Percentiles rank a stretch among this genome's conserved stretches.
phyloP scores from a whole-genome alignment of 2,113 vertebrate species.

The Vidua macroura region DNA sequence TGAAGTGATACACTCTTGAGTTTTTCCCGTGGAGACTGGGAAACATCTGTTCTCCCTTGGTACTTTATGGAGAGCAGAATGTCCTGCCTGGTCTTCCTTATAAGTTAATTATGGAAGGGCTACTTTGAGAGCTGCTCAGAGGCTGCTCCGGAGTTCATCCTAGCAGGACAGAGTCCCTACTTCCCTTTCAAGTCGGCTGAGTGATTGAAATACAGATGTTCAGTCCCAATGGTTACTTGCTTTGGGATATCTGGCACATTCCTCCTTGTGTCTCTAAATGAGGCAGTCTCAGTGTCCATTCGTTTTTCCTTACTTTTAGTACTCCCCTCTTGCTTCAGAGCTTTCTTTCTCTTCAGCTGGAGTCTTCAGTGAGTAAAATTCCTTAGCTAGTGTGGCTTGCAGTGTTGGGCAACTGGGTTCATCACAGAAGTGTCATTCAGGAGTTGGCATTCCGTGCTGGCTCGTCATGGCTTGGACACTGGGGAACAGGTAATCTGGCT shows the following conservation, averaged over 20 bases:
- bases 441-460: not conserved
- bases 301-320: not conserved
- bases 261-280: not conserved
- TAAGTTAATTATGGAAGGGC: not conserved
- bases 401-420: not conserved
- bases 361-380: not conserved
- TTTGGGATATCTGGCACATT: not conserved
- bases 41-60: conserved; percentile 51
- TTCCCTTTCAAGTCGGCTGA: not conserved
- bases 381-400: not conserved
- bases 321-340: not conserved
- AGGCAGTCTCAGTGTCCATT: not conserved
- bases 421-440: conserved; percentile 21
- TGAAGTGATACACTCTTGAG: not conserved
- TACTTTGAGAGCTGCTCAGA: not conserved
- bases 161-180: accelerated
- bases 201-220: not conserved
- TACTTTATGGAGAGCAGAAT: not conserved
- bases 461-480: not conserved
- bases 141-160: not conserved
- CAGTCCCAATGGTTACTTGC: not conserved
- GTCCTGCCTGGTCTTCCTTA: conserved; percentile 31
- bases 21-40: not conserved
- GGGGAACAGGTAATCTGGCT: not conserved
- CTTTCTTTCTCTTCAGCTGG: not conserved